Base-by-base conservation (phyloP, 2,888 invertebrate genomes). In the Andrena trimmerana region DNA sequence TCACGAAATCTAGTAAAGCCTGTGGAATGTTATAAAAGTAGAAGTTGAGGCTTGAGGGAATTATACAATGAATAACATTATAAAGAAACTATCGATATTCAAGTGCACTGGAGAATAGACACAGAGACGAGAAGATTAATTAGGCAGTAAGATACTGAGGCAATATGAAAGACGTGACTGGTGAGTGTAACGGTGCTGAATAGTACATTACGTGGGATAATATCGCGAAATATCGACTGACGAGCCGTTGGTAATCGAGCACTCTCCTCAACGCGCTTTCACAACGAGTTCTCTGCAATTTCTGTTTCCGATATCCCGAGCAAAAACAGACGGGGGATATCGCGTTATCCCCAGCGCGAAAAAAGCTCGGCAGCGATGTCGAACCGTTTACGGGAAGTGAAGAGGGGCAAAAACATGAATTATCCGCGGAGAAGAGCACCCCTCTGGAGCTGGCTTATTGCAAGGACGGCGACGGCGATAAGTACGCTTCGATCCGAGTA, bases 191-290 rank as follows among this genome's bases (percentile, higher is more conserved):
- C 20, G 33, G 59, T 68, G 27, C 24, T 48, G 13, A 10, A 69
- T 68, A 31, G 59, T 42, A 42, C 24, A 60, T 42, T 31, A n/a
- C 24, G 10, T 29, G 42, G 20, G 29, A 16, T 20, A 8, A 42
- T 57, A 3, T 27, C 13, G 42, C 42, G 33, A 33, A 68, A 33
- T 27, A 29, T n/a, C 48, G 29, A 13, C 27, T 27, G 29, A 69
- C 13, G 33, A 48, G 57, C 78, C 78, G 63, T 54, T 33, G 54
- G 63, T 69, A 63, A 79, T 79, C 57, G 29, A 79, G 78, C 69
- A 36, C 20, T 50, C 63, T 48, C 60, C 54, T 50, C 29, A 20
- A 65, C 42, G 63, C 54, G 68, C 36, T 78, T 63, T 63, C 48
- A 48, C 69, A 69, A 68, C 68, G 50, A 57, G 57, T 36, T 20